These are phyloP conservation scores for Agrotis puta DNA, from an alignment of 2,888 invertebrate species.

Conservation along the genomic window DNA sequence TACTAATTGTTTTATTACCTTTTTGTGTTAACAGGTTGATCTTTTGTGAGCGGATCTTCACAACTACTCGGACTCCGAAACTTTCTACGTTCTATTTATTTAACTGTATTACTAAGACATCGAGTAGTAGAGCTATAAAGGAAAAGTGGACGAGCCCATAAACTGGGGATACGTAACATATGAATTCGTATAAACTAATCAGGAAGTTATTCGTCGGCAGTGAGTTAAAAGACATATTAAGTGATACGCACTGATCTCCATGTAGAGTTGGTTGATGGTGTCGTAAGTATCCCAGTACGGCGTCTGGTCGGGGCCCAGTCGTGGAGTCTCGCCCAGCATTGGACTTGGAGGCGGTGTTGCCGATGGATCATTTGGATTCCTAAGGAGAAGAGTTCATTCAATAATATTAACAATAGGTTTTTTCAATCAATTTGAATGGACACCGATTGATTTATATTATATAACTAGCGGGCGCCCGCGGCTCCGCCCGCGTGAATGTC, in stretches of 20 bases:
- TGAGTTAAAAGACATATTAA: conserved; percentile 47
- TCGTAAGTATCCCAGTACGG: conserved; percentile 98
- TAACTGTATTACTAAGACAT: conserved; percentile 42
- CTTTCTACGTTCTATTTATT: conserved; percentile 44
- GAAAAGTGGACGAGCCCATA: conserved; percentile 44
- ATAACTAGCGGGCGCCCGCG: too few relatives aligned
- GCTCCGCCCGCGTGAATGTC: too few relatives aligned
- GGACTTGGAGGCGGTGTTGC: conserved; percentile 91
- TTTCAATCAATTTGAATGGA: not conserved
- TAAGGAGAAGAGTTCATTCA: conserved; percentile 67
- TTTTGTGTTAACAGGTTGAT: conserved; percentile 49
- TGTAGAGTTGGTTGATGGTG: conserved; percentile 96
- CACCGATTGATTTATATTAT: too few relatives aligned
- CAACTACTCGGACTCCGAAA: conserved; percentile 46
- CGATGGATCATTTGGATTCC: conserved; percentile 93
- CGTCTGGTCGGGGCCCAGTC: conserved; percentile 87
- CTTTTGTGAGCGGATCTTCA: conserved; percentile 32
- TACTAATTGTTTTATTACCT: conserved; percentile 49
- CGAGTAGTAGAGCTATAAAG: conserved; percentile 42
- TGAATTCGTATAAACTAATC: conserved; percentile 59
- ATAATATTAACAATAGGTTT: not conserved
- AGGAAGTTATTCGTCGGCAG: conserved; percentile 51
- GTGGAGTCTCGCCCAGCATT: conserved; percentile 82
- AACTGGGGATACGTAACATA: conserved; percentile 43
- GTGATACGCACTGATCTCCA: conserved; percentile 93